Conservation (phyloP, 1,140 invertebrate genomes). For the Macrostomum lignano region DNA sequence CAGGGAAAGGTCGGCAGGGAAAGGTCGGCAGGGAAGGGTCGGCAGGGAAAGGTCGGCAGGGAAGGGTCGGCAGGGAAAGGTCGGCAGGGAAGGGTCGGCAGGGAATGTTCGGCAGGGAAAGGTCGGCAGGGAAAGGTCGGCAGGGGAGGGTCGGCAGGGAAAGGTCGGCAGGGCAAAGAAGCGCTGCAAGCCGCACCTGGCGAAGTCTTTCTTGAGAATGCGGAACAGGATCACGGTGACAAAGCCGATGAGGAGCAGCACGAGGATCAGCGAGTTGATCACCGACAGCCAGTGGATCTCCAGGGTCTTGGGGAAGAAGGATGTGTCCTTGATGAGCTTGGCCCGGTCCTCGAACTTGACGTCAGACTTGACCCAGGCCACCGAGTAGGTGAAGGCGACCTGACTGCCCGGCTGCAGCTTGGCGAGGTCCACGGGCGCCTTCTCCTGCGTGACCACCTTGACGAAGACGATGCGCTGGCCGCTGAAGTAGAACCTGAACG, state of each 20-base stretch:
- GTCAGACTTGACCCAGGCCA: constrained; percentile 26
- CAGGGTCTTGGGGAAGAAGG: constrained; percentile 31
- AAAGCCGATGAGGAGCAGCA: constrained; percentile 32
- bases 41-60: no score
- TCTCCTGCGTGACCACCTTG: neutral
- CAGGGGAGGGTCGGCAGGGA: no score
- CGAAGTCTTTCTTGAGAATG: constrained; percentile 31
- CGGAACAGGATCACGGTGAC: constrained; percentile 31
- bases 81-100: no score
- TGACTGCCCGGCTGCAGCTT: neutral
- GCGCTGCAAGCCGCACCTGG: constrained; percentile 30
- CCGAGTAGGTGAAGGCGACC: constrained; percentile 27
- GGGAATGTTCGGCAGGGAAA: no score
- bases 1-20: no score
- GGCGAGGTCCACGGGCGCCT: neutral
- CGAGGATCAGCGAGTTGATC: constrained; percentile 32
- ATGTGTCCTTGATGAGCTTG: constrained; percentile 22
- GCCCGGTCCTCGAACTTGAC: constrained; percentile 23
- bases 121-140: no score
- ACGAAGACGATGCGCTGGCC: constrained; percentile 20
- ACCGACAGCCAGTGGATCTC: constrained; percentile 34
- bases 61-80: no score
- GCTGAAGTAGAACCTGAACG: constrained; percentile 31
- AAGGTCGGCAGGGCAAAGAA: no score
- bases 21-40: no score